Conservation (phyloP, 2,888 invertebrate species). For the Lepidocyrtinus sp. region DNA sequence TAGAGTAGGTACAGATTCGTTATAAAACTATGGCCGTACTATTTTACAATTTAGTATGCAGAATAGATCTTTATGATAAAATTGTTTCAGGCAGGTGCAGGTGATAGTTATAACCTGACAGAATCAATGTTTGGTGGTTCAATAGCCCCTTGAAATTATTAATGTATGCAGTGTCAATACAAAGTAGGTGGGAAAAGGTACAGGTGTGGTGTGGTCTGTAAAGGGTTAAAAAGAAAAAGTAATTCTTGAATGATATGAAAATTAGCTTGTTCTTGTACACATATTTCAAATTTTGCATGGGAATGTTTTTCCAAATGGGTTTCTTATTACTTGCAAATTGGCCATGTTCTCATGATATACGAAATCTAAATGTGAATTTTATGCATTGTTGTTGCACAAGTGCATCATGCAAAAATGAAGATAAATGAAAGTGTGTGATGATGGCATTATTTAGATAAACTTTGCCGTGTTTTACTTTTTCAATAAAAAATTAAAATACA, state of each 20-base stretch:
- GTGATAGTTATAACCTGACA: constrained; percentile 33
- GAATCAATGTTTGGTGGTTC: too few species aligned
- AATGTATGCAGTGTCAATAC: neutral
- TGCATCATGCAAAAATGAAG: constrained; percentile 4
- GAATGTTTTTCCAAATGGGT: neutral
- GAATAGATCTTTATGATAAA: too few species aligned
- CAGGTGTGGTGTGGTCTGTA: constrained; percentile 18
- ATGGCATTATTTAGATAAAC: neutral
- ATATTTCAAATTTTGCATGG: constrained; percentile 2
- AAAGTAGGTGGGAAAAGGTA: constrained; percentile 19
- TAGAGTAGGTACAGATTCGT: too few species aligned
- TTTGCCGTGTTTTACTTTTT: neutral
- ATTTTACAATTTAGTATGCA: too few species aligned
- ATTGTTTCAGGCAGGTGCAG: constrained; percentile 22
- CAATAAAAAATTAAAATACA: constrained; percentile 5
- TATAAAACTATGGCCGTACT: too few species aligned
- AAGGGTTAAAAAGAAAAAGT: constrained; percentile 8
- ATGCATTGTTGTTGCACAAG: constrained; percentile 9
- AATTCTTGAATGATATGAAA: constrained; percentile 6
- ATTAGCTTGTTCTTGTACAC: neutral
- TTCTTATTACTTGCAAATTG: neutral
- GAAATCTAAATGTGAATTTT: neutral
- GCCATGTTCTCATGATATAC: constrained; percentile 8
- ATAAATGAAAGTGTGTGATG: constrained; percentile 18
- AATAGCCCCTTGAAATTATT: too few species aligned